Percentiles rank a stretch among this genome's conserved stretches.
These are phyloP conservation scores for Diorhabda carinulata DNA, from an alignment of 1,140 invertebrate genomes.

Conservation along the genomic window DNA sequence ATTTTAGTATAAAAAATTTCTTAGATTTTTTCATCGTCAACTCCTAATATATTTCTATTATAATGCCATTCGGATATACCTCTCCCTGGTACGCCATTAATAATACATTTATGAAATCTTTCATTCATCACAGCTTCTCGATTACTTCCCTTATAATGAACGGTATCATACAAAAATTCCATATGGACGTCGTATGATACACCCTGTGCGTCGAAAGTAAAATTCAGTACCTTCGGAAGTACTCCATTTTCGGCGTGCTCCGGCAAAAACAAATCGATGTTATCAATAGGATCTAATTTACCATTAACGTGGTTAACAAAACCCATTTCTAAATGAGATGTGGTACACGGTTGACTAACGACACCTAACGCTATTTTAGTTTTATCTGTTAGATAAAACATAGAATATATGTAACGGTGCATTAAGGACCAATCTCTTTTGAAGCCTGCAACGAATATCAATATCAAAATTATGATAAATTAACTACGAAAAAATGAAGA, in stretches of 20 bases:
- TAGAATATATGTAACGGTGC: constrained; percentile 68
- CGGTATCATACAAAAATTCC: constrained; percentile 49
- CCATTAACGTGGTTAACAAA: constrained; percentile 58
- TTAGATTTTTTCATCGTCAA: too few species aligned
- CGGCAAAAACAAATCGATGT: constrained; percentile 60
- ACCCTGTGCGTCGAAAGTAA: constrained; percentile 58
- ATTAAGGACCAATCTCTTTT: constrained; percentile 67
- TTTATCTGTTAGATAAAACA: constrained; percentile 62
- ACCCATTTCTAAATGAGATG: constrained; percentile 61
- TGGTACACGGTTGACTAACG: constrained; percentile 63
- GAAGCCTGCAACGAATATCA: constrained; percentile 48
- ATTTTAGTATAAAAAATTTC: too few species aligned
- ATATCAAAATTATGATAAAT: background rate
- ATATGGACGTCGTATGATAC: constrained; percentile 52
- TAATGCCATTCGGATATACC: constrained; percentile 72
- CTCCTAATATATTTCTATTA: constrained; percentile 40
- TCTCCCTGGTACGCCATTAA: constrained; percentile 61
- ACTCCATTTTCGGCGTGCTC: constrained; percentile 63
- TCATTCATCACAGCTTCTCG: constrained; percentile 66
- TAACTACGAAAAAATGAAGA: background rate
- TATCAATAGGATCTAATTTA: constrained; percentile 54
- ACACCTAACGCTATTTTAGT: constrained; percentile 59
- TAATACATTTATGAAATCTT: constrained; percentile 57
- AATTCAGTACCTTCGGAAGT: constrained; percentile 58
- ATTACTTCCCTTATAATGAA: constrained; percentile 63